phyloP scores from a whole-genome alignment of 2,888 invertebrate species.

The Nomada lathburiana region DNA sequence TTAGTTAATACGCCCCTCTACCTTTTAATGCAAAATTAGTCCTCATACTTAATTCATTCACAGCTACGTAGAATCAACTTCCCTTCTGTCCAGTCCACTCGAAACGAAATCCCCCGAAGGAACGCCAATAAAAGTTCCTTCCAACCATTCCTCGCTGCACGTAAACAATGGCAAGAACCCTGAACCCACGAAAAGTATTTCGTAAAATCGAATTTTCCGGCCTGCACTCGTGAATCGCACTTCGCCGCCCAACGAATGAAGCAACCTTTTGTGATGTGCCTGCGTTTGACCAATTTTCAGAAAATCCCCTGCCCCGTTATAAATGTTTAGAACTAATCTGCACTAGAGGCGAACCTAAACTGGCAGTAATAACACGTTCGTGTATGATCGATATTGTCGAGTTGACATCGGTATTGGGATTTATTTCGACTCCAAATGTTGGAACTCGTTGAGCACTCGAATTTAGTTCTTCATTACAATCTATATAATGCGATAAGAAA shows the following conservation, averaged over 20 bases:
- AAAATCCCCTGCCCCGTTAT: constrained; percentile 19
- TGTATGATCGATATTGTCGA: no score
- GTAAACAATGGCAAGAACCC: not conserved
- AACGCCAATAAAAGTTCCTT: not conserved
- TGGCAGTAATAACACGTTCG: no score
- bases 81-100: not conserved
- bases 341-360: no score
- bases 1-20: no score
- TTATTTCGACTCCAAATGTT: no score
- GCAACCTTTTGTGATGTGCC: not conserved
- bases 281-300: constrained; percentile 8
- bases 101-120: not conserved
- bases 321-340: constrained; percentile 3
- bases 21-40: no score
- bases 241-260: not conserved
- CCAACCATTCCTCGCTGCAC: no score
- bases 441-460: no score
- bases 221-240: constrained; percentile 38
- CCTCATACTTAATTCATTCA: no score
- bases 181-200: not conserved
- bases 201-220: constrained; percentile 16
- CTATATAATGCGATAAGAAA: no score
- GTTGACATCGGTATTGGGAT: no score
- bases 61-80: not conserved
- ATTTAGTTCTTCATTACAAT: no score